These are phyloP conservation scores for Malurus elegans DNA, from an alignment of 2,113 vertebrate species.

Conservation along the genomic window DNA sequence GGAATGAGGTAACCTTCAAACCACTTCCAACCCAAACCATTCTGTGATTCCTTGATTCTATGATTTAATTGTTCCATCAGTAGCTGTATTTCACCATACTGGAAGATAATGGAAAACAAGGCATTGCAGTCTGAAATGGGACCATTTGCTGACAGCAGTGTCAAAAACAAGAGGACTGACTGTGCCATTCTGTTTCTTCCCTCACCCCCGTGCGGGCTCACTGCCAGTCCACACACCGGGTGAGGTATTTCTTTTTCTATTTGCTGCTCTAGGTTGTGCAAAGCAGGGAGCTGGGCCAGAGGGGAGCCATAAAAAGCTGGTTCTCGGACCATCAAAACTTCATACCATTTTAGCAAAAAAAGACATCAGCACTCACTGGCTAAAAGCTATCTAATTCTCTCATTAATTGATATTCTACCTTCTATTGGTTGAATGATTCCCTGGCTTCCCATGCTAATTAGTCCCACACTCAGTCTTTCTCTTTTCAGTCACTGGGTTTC, in stretches of 20 bases:
- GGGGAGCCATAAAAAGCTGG: background rate
- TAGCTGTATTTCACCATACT: background rate
- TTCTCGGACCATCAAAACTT: background rate
- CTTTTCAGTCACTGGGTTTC: background rate
- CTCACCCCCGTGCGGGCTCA: background rate
- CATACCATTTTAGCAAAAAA: background rate
- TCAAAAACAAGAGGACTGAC: background rate
- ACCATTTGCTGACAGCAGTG: background rate
- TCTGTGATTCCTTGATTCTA: background rate
- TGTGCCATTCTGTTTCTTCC: background rate
- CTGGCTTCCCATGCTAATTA: background rate
- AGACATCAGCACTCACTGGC: background rate
- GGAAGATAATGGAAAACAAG: background rate
- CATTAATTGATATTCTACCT: background rate
- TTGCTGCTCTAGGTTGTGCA: background rate
- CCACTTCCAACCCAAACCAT: background rate
- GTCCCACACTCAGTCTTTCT: background rate
- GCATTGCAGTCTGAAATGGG: background rate
- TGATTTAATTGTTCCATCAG: background rate
- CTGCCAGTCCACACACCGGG: background rate
- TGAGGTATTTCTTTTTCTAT: background rate
- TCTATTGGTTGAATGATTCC: background rate
- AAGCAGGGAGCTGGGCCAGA: background rate
- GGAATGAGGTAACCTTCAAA: background rate
- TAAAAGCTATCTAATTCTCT: background rate